Base-by-base conservation (phyloP, 2,888 invertebrate genomes). In the Cheilosia scutellata region DNA sequence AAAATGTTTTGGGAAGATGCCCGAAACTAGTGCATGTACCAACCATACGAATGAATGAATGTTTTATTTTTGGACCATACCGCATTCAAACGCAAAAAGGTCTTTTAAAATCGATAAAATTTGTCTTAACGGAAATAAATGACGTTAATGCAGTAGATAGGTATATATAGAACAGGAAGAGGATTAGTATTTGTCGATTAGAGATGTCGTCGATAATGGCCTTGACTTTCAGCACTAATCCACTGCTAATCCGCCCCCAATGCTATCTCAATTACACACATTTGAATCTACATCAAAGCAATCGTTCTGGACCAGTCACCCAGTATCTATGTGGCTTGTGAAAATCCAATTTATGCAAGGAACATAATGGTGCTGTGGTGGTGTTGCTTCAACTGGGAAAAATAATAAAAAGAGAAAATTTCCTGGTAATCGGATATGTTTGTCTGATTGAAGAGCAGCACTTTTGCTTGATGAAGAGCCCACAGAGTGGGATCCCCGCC, bases 371-470 rank as follows among this genome's bases (percentile, higher is more conserved):
- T 16, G 7, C n/a, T 68, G 51, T 65, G 20, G 33, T 47, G 51
- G 13, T 57, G 27, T 25, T 68, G 47, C 27, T 40, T 60, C 20
- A 47, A 53, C 33, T 58, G 20, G 42, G 20, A 42, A 63, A 37
- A 49, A 29, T 29, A 75, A 71, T 37, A 80, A 71, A 42, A 68
- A 65, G 37, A 75, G 20, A 42, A 84, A 76, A 74, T 77, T 72
- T 86, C 82, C 76, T 72, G 71, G 86, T 86, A 86, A 86, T 82
- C 63, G 68, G 86, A 86, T 86, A 86, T 86, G 86, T 82, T 86
- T 86, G 86, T 86, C 68, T 80, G 63, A 58, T 63, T 82, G 76
- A 86, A 86, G 86, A 82, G 82, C 86, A 86, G 66, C 71, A 76
- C 84, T 86, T 66, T 70, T 68, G 20, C 55, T 66, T 76, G 79